Evolutionary conservation across 2,797 vertebrate genomes (phyloP).

Genomic region (Acipenser transmontanus): DNA sequence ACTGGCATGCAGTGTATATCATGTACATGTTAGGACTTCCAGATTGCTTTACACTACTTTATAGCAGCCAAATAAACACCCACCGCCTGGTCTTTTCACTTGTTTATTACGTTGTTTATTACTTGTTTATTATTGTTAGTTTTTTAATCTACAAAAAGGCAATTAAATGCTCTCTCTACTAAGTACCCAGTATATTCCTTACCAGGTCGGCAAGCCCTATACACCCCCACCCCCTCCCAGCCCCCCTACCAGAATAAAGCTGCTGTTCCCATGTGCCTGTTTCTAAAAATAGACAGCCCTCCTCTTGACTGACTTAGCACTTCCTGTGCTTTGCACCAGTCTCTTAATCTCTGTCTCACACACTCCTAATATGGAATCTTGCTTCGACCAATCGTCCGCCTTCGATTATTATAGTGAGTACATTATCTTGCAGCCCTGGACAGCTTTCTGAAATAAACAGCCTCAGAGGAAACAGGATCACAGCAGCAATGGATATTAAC

Average conservation of each 20-base stretch:
- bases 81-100: no score
- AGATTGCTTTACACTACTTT: no score
- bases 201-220: constrained; percentile 24
- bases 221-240: constrained; percentile 26
- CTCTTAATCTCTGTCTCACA: constrained; percentile 47
- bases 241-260: constrained; percentile 42
- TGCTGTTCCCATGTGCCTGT: constrained; percentile 44
- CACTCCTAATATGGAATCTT: constrained; percentile 65
- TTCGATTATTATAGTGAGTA: constrained; percentile 24
- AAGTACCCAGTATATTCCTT: background rate
- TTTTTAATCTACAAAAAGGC: background rate
- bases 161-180: background rate
- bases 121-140: background rate
- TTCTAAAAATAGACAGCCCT: constrained; percentile 59
- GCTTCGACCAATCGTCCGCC: constrained; percentile 27
- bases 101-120: no score
- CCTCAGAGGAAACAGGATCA: background rate
- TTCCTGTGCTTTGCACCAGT: constrained; percentile 33
- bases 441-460: constrained; percentile 21
- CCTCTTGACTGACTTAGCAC: constrained; percentile 48
- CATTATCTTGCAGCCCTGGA: constrained; percentile 25
- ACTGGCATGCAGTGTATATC: no score
- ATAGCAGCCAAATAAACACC: no score
- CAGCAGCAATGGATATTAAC: no score
- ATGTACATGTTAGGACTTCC: no score